Conservation (phyloP, 2,113 vertebrate species). For the Lepus timidus region DNA sequence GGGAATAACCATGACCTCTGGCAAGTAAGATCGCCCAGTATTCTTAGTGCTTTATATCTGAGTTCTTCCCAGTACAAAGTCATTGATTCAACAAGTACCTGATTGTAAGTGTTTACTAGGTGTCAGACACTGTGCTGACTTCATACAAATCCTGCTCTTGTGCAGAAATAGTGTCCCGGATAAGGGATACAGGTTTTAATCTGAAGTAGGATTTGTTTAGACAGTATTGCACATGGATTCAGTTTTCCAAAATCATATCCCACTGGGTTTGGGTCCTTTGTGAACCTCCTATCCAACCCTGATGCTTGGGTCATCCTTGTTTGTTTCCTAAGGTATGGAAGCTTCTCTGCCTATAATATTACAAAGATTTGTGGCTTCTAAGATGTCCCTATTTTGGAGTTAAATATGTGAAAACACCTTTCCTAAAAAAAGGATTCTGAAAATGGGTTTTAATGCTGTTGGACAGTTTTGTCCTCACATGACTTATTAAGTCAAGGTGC, state of each 20-base stretch:
- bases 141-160: not conserved
- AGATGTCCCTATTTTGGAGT: not conserved
- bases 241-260: conserved; percentile 16
- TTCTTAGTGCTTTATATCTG: conserved; percentile 57
- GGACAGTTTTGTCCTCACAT: not conserved
- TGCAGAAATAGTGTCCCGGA: not conserved
- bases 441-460: conserved; percentile 56
- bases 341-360: conserved; percentile 3
- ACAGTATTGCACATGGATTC: not conserved
- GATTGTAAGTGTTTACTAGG: not conserved
- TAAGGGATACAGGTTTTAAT: conserved; percentile 4
- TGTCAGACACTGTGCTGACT: conserved; percentile 6
- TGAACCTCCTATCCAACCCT: not conserved
- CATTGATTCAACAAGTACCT: conserved; percentile 5
- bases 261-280: conserved; percentile 17
- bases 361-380: conserved; percentile 8
- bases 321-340: conserved; percentile 37
- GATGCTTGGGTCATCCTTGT: conserved; percentile 7
- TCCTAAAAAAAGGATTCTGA: conserved; percentile 34
- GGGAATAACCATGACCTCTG: conserved; percentile 29
- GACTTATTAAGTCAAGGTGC: not conserved
- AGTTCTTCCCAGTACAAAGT: not conserved
- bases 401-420: conserved; percentile 21
- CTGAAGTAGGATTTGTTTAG: conserved; percentile 9
- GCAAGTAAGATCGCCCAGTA: not conserved